Evolutionary conservation across 1,140 invertebrate species (phyloP).

Genomic region (Sycobia sp.): DNA sequence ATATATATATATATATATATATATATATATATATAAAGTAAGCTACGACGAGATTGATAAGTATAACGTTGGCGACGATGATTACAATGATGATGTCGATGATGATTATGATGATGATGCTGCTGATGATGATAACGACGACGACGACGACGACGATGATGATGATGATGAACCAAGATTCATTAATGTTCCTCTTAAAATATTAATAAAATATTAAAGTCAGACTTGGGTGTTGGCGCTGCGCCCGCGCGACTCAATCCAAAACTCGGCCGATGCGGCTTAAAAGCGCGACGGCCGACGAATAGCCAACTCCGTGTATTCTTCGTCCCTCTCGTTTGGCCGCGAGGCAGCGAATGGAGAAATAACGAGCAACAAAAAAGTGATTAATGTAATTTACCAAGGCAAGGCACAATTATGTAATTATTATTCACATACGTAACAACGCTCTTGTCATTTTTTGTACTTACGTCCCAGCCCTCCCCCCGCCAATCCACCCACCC

Average conservation of each 20-base stretch:
- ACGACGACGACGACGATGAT: slow-evolving; percentile 32
- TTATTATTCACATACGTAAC: slow-evolving; percentile 45
- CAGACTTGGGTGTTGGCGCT: slow-evolving; percentile 47
- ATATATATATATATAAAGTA: too few relatives aligned
- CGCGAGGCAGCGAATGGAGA: slow-evolving; percentile 46
- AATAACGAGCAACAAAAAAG: slow-evolving; percentile 35
- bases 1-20: too few relatives aligned
- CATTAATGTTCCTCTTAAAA: slow-evolving; percentile 61
- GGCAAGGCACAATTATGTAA: slow-evolving; percentile 24
- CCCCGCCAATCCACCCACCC: slow-evolving; percentile 19
- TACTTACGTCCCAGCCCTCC: slow-evolving; percentile 48
- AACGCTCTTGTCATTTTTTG: slow-evolving; percentile 55
- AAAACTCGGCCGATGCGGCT: slow-evolving; percentile 30
- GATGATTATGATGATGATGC: too few relatives aligned
- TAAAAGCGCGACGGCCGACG: not conserved
- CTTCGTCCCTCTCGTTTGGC: slow-evolving; percentile 39
- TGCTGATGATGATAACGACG: slow-evolving; percentile 38
- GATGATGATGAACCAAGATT: slow-evolving; percentile 56
- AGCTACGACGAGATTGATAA: slow-evolving; percentile 42
- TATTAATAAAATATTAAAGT: slow-evolving; percentile 53
- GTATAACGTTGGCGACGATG: slow-evolving; percentile 39
- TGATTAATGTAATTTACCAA: slow-evolving; percentile 26
- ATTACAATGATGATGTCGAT: slow-evolving; percentile 41
- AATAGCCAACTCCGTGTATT: slow-evolving; percentile 12
- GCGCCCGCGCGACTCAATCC: slow-evolving; percentile 30